These are phyloP conservation scores for Emmelina monodactyla DNA, from an alignment of 2,888 invertebrate species.

Conservation along the genomic window DNA sequence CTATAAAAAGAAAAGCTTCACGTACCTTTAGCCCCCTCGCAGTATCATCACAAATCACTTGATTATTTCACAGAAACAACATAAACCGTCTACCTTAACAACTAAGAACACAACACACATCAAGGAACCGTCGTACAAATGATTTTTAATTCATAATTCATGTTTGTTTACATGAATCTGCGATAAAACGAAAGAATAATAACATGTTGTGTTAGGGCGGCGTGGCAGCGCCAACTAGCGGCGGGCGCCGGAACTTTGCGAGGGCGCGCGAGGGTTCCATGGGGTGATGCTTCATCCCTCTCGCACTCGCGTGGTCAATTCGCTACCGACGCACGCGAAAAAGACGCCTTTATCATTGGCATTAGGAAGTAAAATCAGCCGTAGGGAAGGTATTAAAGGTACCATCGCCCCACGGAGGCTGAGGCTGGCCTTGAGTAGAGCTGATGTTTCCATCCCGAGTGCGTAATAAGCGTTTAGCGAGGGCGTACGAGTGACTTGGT, in stretches of 20 bases:
- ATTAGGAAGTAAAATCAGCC: slow-evolving; percentile 44
- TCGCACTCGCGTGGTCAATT: slow-evolving; percentile 38
- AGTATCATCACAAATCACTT: not conserved
- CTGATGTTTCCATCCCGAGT: slow-evolving; percentile 61
- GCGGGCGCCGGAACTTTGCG: slow-evolving; percentile 28
- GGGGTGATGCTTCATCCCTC: slow-evolving; percentile 33
- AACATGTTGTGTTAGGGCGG: slow-evolving; percentile 51
- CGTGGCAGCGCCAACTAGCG: slow-evolving; percentile 59
- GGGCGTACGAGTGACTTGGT: slow-evolving; percentile 51
- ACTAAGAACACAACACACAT: slow-evolving; percentile 22
- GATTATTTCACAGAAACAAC: slow-evolving; percentile 10
- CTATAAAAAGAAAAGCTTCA: slow-evolving; percentile 1
- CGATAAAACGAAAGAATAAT: slow-evolving; percentile 32
- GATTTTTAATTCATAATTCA: slow-evolving; percentile 28
- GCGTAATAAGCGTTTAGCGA: slow-evolving; percentile 63
- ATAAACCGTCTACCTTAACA: slow-evolving; percentile 7
- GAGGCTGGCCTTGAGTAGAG: slow-evolving; percentile 54
- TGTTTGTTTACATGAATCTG: slow-evolving; percentile 55
- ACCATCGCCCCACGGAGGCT: slow-evolving; percentile 24
- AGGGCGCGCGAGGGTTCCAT: slow-evolving; percentile 38
- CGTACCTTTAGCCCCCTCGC: slow-evolving; percentile 14
- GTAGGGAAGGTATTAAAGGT: slow-evolving; percentile 3
- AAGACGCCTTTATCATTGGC: slow-evolving; percentile 59
- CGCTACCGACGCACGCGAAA: slow-evolving; percentile 47
- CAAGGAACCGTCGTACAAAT: slow-evolving; percentile 19